These are phyloP conservation scores for Sardina pilchardus DNA, from an alignment of 2,113 vertebrate genomes.

Conservation along the genomic window DNA sequence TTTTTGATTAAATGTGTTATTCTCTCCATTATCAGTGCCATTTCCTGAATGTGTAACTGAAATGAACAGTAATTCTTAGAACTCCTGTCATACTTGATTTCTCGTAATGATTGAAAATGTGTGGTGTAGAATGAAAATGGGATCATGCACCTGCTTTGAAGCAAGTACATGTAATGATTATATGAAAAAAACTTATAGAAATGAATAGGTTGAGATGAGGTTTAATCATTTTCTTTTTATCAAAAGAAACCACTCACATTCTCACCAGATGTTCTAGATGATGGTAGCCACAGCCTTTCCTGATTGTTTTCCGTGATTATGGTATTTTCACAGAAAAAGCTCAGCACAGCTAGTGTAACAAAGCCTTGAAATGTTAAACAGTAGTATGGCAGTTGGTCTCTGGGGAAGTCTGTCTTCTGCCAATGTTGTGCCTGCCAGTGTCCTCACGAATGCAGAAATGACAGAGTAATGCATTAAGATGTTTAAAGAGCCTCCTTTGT, in stretches of 20 bases:
- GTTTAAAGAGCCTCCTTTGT: slow-evolving; percentile 18
- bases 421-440: not conserved
- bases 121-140: not conserved
- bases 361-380: slow-evolving; percentile 6
- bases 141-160: not conserved
- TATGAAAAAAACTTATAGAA: not conserved
- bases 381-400: not conserved
- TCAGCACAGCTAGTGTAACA: not conserved
- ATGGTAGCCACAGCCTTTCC: not conserved
- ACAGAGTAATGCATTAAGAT: slow-evolving; percentile 36
- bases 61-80: not conserved
- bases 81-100: not conserved
- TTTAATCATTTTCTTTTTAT: not conserved
- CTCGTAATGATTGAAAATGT: not conserved
- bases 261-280: not conserved
- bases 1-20: too few relatives aligned
- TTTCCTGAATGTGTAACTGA: not conserved
- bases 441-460: not conserved
- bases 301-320: not conserved
- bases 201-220: not conserved
- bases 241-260: not conserved
- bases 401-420: not conserved
- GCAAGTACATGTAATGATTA: not conserved
- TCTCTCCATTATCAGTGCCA: too few relatives aligned
- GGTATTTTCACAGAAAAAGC: not conserved